phyloP scores from a whole-genome alignment of 2,113 vertebrate species.

The Melanocharis versteri region DNA sequence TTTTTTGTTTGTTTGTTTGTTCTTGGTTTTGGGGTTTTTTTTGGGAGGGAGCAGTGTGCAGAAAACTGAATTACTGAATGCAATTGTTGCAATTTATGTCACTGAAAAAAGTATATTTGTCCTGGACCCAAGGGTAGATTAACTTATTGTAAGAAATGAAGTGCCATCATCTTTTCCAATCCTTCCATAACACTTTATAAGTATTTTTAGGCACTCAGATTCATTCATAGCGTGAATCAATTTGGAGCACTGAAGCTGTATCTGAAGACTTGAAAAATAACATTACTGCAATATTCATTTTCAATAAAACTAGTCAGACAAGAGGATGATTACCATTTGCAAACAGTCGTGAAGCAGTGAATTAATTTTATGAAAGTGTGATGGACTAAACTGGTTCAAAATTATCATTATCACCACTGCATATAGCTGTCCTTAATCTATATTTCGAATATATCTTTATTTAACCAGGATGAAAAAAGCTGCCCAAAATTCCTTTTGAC shows the following conservation, averaged over 20 bases:
- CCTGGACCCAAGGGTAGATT: not conserved
- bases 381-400: not conserved
- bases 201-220: not conserved
- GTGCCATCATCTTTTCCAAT: not conserved
- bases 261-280: not conserved
- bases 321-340: constrained; percentile 17
- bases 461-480: not conserved
- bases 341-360: not conserved
- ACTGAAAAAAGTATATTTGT: not conserved
- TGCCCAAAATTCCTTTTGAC: not conserved
- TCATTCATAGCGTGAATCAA: not conserved
- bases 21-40: not conserved
- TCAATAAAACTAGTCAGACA: constrained; percentile 22
- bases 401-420: not conserved
- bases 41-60: rapidly evolving
- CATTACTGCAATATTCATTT: not conserved
- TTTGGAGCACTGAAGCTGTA: not conserved
- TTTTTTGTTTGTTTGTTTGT: not conserved
- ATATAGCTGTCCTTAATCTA: not conserved
- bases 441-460: constrained; percentile 7
- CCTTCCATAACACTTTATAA: not conserved
- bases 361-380: constrained; percentile 27
- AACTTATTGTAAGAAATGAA: not conserved
- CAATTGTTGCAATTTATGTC: not conserved
- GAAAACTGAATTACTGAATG: not conserved